A percentile compares a stretch with the other conserved stretches of the same genome.
These are phyloP conservation scores for Riptortus pedestris DNA, from an alignment of 1,140 invertebrate genomes.

Conservation along the genomic window DNA sequence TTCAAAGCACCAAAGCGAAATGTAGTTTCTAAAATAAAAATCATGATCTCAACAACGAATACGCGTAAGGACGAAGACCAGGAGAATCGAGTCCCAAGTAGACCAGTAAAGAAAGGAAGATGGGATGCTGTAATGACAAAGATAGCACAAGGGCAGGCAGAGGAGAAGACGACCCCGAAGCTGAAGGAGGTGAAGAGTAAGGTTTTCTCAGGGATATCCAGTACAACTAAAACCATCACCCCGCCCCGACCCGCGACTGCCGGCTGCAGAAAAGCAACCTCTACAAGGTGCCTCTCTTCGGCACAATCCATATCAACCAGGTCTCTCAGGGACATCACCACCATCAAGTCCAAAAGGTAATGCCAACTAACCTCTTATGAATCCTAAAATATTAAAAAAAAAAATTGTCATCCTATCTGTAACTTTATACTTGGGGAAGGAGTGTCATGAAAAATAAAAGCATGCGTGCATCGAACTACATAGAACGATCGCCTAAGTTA, in stretches of 20 bases:
- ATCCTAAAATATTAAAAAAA: too few species aligned
- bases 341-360: slow-evolving; percentile 31
- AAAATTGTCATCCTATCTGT: too few species aligned
- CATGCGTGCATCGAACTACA: too few species aligned
- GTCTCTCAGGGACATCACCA: slow-evolving; percentile 30
- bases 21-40: slow-evolving; percentile 61
- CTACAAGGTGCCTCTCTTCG: slow-evolving; percentile 24
- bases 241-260: slow-evolving; percentile 7
- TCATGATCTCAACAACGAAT: slow-evolving; percentile 47
- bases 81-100: slow-evolving; percentile 31
- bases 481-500: too few species aligned
- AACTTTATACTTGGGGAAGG: too few species aligned
- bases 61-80: slow-evolving; percentile 39
- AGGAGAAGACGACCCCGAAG: slow-evolving; percentile 51
- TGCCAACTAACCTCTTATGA: too few species aligned
- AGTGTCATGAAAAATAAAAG: too few species aligned
- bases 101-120: slow-evolving; percentile 38
- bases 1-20: slow-evolving; percentile 65
- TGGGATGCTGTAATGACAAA: slow-evolving; percentile 75
- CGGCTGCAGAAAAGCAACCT: slow-evolving; percentile 16
- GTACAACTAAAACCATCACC: neutral
- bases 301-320: slow-evolving; percentile 30
- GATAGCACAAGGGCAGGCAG: slow-evolving; percentile 58
- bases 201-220: slow-evolving; percentile 40
- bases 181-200: slow-evolving; percentile 69